A percentile compares a stretch with the other conserved stretches of the same genome.
Conservation (phyloP, 2,113 vertebrate genomes). For the Microcebus tavaratra region DNA sequence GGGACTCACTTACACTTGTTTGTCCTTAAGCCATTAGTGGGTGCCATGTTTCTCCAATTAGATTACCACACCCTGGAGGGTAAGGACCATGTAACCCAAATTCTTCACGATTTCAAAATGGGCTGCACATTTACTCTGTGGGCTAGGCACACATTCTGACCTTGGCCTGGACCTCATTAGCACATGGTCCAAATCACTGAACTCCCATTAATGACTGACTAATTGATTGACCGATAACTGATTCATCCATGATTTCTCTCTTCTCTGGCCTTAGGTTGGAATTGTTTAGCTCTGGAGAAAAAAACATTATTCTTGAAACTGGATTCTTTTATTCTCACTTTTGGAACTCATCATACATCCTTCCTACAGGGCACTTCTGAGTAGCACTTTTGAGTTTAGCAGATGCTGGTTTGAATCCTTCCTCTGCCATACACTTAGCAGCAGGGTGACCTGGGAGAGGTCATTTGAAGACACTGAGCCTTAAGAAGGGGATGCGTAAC, state of each 20-base stretch:
- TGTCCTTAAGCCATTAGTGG: neutral
- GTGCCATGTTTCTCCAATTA: neutral
- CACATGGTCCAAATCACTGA: neutral
- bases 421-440: neutral
- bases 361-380: neutral
- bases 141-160: neutral
- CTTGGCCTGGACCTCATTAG: neutral
- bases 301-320: neutral
- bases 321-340: neutral
- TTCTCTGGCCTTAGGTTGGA: neutral
- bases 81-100: neutral
- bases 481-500: neutral
- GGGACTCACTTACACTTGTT: neutral
- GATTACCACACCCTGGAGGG: neutral
- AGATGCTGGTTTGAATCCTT: neutral
- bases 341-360: neutral
- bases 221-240: neutral
- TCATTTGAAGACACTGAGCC: neutral
- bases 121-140: neutral
- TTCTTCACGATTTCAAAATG: neutral
- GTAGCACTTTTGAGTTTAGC: neutral
- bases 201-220: neutral
- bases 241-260: neutral
- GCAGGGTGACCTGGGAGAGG: rapidly evolving
- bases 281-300: slow-evolving; percentile 22